These are phyloP conservation scores for Sphenopsis melanotis DNA, from an alignment of 2,797 vertebrate genomes.

Conservation along the genomic window DNA sequence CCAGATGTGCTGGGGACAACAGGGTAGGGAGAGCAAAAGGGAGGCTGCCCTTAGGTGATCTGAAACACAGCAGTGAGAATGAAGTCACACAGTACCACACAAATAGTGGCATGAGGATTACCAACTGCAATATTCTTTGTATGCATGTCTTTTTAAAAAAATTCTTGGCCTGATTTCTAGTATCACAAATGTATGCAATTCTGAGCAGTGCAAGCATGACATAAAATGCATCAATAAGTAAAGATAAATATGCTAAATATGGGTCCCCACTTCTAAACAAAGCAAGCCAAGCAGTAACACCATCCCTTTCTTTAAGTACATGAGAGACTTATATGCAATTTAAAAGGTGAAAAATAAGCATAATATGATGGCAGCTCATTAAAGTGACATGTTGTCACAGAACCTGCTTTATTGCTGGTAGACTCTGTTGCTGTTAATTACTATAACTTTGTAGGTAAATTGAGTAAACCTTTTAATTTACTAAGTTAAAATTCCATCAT, in stretches of 20 bases:
- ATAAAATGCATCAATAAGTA: neutral
- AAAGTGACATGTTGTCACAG: neutral
- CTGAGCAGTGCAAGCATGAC: neutral
- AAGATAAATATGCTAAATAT: neutral
- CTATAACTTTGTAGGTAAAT: constrained; percentile 38
- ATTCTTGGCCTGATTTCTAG: neutral
- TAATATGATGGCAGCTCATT: neutral
- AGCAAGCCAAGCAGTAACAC: neutral
- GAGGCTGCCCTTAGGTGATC: neutral
- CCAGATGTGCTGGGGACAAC: neutral
- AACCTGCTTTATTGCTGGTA: neutral
- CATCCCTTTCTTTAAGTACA: neutral
- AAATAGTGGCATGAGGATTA: neutral
- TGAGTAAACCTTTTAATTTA: constrained; percentile 62
- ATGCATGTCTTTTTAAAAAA: neutral
- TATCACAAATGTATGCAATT: neutral
- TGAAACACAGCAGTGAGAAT: neutral
- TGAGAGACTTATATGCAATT: neutral
- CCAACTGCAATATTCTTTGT: neutral
- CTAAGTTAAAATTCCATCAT: constrained; percentile 34
- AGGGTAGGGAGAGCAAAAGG: neutral
- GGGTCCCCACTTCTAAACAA: neutral
- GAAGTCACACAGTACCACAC: neutral
- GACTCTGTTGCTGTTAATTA: constrained; percentile 47
- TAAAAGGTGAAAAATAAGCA: neutral